Conservation (phyloP, 2,113 vertebrate genomes). For the Orycteropus afer region DNA sequence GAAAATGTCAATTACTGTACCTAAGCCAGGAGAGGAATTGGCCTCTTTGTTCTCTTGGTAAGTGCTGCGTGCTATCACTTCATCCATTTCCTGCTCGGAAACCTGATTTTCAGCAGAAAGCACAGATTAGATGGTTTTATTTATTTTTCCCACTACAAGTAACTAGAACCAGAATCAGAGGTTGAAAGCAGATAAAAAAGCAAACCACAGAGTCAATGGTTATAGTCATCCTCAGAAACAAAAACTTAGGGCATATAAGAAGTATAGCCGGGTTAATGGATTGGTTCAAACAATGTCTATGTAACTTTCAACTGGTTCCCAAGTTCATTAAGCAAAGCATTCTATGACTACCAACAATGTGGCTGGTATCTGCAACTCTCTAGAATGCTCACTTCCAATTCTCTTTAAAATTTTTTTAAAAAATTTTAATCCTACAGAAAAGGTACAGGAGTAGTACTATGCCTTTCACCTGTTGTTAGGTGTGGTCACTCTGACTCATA, state of each 20-base stretch:
- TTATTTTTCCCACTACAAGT: constrained; percentile 5
- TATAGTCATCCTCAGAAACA: neutral
- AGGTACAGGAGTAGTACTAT: neutral
- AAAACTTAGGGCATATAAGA: neutral
- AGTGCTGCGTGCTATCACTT: constrained; percentile 92
- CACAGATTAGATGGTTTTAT: constrained; percentile 63
- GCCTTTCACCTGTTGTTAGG: neutral
- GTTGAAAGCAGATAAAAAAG: neutral
- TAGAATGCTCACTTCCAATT: neutral
- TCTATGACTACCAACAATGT: neutral
- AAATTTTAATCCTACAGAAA: neutral
- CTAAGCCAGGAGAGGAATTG: constrained; percentile 86
- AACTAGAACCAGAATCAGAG: neutral
- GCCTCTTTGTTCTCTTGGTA: constrained; percentile 91
- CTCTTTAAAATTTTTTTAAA: neutral
- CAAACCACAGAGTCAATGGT: neutral
- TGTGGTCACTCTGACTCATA: too few relatives aligned
- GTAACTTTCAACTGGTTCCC: neutral
- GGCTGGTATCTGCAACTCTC: neutral
- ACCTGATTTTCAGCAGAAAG: constrained; percentile 86
- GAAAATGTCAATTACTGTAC: constrained; percentile 85
- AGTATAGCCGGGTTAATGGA: neutral
- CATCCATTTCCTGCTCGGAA: constrained; percentile 98
- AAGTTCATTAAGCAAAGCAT: neutral
- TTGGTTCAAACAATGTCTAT: neutral